Evolutionary conservation across 2,797 vertebrate species (phyloP), one percentile per base, ranked within the genome.

Genomic region (Uromys caudimaculatus): DNA sequence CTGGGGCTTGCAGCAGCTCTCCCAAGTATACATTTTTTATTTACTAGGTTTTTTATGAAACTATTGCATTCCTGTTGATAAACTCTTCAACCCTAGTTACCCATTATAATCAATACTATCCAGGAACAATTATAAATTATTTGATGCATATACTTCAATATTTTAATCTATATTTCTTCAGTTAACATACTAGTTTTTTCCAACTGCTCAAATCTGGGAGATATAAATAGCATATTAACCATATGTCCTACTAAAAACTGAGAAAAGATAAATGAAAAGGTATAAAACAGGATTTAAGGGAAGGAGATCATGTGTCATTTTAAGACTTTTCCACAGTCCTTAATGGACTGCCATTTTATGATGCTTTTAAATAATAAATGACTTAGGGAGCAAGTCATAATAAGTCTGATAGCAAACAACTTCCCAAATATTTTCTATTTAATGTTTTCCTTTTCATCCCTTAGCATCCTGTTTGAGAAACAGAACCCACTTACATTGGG

Each of bases 101-200:
- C 11, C 2, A 64, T 12, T 83, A 41, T 60, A 96, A 84, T 82
- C 77, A 75, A 29, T 23, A 85, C n/a, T 91, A n/a, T 69, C 77
- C 38, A 89, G 41, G 85, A 32, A 79, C 35, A 23, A 91, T 76
- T 91, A 86, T 73, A 91, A 96, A 75, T 95, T 89, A 91, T 75
- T 77, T 94, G 38, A 3, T 58, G 1, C 38, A 84, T 87, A 67
- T 64, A 56, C 23, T 56, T 89, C 24, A 21, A 67, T 27, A 67
- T 60, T 21, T n/a, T 32, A 44, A 60, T 56, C 8, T 32, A 44
- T 7, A 2, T 77, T 88, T 85, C 78, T 81, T 83, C 16, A 92
- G 50, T 58, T 82, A 83, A 90, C 9, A 76, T 54, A 58, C 0
- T 94, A 19, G 76, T 95, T 95, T 21, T 21, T 84, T 95, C 77